A percentile compares a stretch with the other conserved stretches of the same genome.
Conservation (phyloP, 2,888 invertebrate genomes). For the Eubasilissa splendida region DNA sequence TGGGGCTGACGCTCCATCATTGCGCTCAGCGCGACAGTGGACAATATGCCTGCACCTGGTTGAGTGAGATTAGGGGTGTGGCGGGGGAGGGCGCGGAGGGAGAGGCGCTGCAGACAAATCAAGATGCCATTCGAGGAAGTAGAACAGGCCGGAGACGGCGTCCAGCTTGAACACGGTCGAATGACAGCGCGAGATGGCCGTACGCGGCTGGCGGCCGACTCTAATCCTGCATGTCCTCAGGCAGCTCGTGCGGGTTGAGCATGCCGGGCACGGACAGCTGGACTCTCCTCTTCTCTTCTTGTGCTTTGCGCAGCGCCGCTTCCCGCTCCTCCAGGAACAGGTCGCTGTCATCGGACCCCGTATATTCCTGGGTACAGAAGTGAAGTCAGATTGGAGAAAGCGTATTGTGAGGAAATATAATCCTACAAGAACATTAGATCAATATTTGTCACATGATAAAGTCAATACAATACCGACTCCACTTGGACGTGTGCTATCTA, state of each 20-base stretch:
- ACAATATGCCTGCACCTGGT: not conserved
- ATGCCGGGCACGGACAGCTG: slow-evolving; percentile 97
- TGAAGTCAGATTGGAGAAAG: too few relatives aligned
- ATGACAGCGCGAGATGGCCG: not conserved
- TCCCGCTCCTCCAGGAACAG: slow-evolving; percentile 97
- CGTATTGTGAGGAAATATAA: too few relatives aligned
- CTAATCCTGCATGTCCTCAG: slow-evolving; percentile 96
- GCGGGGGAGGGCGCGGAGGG: not conserved
- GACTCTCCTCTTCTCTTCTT: slow-evolving; percentile 93
- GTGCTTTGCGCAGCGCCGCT: slow-evolving; percentile 88
- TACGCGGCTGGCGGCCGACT: not conserved
- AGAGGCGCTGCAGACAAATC: not conserved
- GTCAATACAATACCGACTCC: too few relatives aligned
- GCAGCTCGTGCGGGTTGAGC: slow-evolving; percentile 94
- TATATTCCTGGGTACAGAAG: slow-evolving; percentile 86
- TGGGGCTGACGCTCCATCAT: too few relatives aligned
- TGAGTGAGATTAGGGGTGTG: not conserved
- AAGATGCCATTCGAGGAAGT: slow-evolving; percentile 5
- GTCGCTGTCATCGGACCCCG: slow-evolving; percentile 98
- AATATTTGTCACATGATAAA: too few relatives aligned
- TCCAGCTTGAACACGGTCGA: too few relatives aligned
- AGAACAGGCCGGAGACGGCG: too few relatives aligned
- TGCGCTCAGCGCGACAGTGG: not conserved
- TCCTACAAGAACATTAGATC: too few relatives aligned
- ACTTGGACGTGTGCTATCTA: too few relatives aligned